phyloP scores from a whole-genome alignment of 2,113 vertebrate species.

The Oplegnathus fasciatus region DNA sequence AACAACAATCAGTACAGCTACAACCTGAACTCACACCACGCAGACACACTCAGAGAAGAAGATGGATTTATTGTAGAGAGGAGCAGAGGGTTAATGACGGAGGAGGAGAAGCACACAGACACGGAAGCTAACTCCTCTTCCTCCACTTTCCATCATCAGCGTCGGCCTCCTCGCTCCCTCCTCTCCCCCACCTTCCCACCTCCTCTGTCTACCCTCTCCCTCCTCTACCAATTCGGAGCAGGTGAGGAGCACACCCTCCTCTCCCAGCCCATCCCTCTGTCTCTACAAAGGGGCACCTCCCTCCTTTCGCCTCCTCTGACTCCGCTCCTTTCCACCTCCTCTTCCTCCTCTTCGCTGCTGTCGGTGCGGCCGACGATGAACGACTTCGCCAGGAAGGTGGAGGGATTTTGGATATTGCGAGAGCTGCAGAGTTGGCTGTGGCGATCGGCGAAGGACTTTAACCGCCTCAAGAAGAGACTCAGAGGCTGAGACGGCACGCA shows the following conservation, averaged over 20 bases:
- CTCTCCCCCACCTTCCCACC: constrained; percentile 75
- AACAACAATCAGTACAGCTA: constrained; percentile 69
- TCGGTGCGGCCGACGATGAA: constrained; percentile 81
- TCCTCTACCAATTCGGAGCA: constrained; percentile 80
- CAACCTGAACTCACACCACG: constrained; percentile 57
- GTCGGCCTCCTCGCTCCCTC: constrained; percentile 77
- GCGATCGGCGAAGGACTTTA: constrained; percentile 98
- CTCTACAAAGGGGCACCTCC: constrained; percentile 72
- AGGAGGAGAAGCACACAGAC: constrained; percentile 40
- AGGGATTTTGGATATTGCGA: constrained; percentile 96
- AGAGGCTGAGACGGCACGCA: constrained; percentile 71
- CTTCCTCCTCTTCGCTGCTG: constrained; percentile 64
- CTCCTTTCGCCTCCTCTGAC: constrained; percentile 68
- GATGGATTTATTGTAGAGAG: constrained; percentile 54
- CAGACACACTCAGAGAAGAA: constrained; percentile 53
- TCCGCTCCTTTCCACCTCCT: constrained; percentile 57
- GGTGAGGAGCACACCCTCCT: constrained; percentile 79
- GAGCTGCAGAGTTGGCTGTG: constrained; percentile 98
- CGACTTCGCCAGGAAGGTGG: constrained; percentile 96
- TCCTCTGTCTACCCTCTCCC: constrained; percentile 81
- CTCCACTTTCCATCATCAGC: constrained; percentile 62
- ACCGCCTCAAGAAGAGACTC: constrained; percentile 92
- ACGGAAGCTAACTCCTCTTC: constrained; percentile 35
- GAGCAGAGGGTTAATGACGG: not conserved
- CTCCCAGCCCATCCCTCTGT: constrained; percentile 68